Percentiles rank a stretch among this genome's conserved stretches.
These are phyloP conservation scores for Drosophila kokeensis DNA, from an alignment of 2,888 invertebrate genomes.

Conservation along the genomic window DNA sequence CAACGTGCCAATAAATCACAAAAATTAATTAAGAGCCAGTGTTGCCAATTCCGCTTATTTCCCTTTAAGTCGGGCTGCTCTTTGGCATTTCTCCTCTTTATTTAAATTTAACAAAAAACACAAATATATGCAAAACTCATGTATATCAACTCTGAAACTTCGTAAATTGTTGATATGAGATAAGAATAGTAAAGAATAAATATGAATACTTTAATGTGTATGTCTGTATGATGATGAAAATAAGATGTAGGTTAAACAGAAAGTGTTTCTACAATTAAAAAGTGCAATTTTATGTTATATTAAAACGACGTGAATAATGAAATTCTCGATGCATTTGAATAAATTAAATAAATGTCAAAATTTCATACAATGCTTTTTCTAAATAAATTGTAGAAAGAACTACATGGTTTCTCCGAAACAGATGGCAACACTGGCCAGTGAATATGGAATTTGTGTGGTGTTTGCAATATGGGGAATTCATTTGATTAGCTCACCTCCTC, in stretches of 20 bases:
- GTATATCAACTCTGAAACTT: neutral
- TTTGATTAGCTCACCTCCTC: constrained; percentile 90
- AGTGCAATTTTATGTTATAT: neutral
- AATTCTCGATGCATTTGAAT: neutral
- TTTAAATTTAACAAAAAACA: neutral
- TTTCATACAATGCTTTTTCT: neutral
- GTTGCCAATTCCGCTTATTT: constrained; percentile 1
- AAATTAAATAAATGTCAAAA: neutral
- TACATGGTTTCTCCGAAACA: neutral
- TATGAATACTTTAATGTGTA: neutral
- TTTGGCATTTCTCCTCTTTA: no score
- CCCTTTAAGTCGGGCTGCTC: neutral
- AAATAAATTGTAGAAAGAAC: neutral
- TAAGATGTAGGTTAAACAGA: neutral
- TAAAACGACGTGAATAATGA: neutral
- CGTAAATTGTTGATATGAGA: neutral
- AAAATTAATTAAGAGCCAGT: constrained; percentile 9
- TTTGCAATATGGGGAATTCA: neutral
- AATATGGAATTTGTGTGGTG: neutral
- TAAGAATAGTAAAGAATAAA: neutral
- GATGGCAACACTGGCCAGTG: constrained; percentile 12
- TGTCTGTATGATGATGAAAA: neutral
- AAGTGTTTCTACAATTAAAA: neutral
- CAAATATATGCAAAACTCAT: neutral
- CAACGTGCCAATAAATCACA: constrained; percentile 9